Evolutionary conservation across 2,888 invertebrate genomes (phyloP), one percentile per base, ranked within the genome.

Genomic region (Elmis aenea): DNA sequence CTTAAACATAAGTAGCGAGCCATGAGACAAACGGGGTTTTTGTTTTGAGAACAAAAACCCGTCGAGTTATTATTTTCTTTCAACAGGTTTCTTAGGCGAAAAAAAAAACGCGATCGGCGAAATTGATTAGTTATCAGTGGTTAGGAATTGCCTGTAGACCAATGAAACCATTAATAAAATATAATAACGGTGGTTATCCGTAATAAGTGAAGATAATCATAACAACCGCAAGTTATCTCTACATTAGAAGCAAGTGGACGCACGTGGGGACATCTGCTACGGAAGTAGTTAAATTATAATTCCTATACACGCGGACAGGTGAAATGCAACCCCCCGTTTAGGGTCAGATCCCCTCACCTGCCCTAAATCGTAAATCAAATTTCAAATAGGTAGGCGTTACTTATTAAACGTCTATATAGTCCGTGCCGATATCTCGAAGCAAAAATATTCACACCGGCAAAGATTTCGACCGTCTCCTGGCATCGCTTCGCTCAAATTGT

Each of bases 351-450:
- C 43, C 48, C 46, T 51, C 54, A 53, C 54, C 53, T 53, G 54
- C 53, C 43, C 36, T 38, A 51, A 50, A 49, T 54, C 56, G 51
- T 59, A 59, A 59, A 59, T 59, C 59, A 59, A 58, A 58, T 57
- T 57, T 47, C 57, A 59, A 59, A 59, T 59, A 58, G 59, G 58
- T 58, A 57, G 59, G 59, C 59, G 59, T 58, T 57, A 57, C 59
- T 54, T 57, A 56, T 55, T 59, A 57, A 53, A 49, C 33, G 25
- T 37, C 33, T 35, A 36, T 39, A 36, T 39, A 43, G 43, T 40
- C 20, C 24, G 33, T 24, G 24, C 16, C 36, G 34, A 15, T 9
- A 36, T 44, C 14, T 30, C 4, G 4, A 22, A 25, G 15, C 13
- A 24, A 27, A 23, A 29, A n/a, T 3, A 13, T 12, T 5, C 15